Conservation (phyloP, 1,140 invertebrate species). For the Melipona quadrifasciata region DNA sequence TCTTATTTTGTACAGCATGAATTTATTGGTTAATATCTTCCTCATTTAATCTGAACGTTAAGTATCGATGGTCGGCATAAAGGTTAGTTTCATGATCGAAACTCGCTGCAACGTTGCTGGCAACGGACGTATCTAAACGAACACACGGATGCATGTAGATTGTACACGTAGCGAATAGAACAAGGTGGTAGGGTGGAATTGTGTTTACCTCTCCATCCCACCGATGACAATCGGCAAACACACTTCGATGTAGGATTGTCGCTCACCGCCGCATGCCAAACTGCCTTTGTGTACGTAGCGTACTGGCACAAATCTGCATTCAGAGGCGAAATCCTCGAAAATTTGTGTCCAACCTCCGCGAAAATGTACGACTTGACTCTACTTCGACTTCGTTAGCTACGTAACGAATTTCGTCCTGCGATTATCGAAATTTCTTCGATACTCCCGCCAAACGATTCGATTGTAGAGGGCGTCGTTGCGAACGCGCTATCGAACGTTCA, state of each 20-base stretch:
- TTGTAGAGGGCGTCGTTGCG: neutral
- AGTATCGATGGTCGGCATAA: constrained; percentile 35
- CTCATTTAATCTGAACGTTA: constrained; percentile 10
- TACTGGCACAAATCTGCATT: constrained; percentile 62
- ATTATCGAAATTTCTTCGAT: constrained; percentile 17
- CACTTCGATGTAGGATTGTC: constrained; percentile 71
- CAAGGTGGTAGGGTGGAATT: constrained; percentile 64
- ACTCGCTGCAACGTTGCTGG: constrained; percentile 57
- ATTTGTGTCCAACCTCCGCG: neutral
- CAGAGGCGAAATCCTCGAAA: constrained; percentile 59
- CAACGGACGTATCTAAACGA: neutral
- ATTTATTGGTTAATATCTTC: neutral
- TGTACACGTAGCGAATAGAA: constrained; percentile 43
- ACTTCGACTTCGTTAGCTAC: neutral
- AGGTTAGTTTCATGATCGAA: constrained; percentile 25
- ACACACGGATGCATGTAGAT: constrained; percentile 38
- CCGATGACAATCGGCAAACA: constrained; percentile 73
- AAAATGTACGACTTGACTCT: neutral
- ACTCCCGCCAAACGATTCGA: constrained; percentile 1
- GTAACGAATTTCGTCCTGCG: neutral
- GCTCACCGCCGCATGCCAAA: constrained; percentile 70
- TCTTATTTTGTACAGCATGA: neutral
- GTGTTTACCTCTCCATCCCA: constrained; percentile 73
- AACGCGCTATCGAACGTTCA: neutral
- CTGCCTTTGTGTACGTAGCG: constrained; percentile 53